Evolutionary conservation across 2,888 invertebrate species (phyloP).

Genomic region (Melanchra persicariae): DNA sequence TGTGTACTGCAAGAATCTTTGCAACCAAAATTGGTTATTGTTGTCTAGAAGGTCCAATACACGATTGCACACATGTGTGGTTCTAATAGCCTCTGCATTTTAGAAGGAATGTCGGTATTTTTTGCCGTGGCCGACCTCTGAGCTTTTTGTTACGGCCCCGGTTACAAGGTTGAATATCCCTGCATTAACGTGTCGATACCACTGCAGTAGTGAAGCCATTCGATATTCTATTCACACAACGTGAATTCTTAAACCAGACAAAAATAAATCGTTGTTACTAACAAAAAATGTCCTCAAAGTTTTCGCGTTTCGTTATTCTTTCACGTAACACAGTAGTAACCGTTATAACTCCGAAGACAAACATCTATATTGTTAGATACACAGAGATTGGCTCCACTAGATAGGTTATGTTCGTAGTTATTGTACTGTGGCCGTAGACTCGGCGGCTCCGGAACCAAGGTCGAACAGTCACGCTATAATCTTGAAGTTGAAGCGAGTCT

Average conservation of each 20-base stretch:
- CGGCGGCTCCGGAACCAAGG: conserved; percentile 63
- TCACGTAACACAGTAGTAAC: conserved; percentile 34
- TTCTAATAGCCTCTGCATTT: conserved; percentile 8
- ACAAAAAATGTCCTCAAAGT: not conserved
- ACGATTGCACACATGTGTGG: conserved; percentile 13
- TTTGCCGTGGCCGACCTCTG: conserved; percentile 21
- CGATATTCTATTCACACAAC: conserved; percentile 5
- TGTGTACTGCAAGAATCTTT: conserved; percentile 7
- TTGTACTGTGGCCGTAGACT: conserved; percentile 56
- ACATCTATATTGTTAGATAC: conserved; percentile 49
- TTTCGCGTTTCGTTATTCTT: conserved; percentile 13
- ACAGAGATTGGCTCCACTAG: conserved; percentile 49
- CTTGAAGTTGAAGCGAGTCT: conserved; percentile 33
- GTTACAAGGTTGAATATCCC: conserved; percentile 37
- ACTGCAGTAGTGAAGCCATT: conserved; percentile 12
- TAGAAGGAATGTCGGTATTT: conserved; percentile 19
- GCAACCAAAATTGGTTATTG: conserved; percentile 17
- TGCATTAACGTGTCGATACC: conserved; percentile 32
- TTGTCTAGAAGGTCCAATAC: conserved; percentile 8
- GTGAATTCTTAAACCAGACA: conserved; percentile 6
- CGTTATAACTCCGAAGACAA: conserved; percentile 40
- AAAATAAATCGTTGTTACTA: conserved; percentile 3
- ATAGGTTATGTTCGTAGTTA: conserved; percentile 47
- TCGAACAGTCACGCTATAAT: conserved; percentile 61
- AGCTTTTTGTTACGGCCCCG: conserved; percentile 10